A percentile compares a stretch with the other conserved stretches of the same genome.
Evolutionary conservation across 2,113 vertebrate genomes (phyloP).

Genomic region (Lutjanus erythropterus): DNA sequence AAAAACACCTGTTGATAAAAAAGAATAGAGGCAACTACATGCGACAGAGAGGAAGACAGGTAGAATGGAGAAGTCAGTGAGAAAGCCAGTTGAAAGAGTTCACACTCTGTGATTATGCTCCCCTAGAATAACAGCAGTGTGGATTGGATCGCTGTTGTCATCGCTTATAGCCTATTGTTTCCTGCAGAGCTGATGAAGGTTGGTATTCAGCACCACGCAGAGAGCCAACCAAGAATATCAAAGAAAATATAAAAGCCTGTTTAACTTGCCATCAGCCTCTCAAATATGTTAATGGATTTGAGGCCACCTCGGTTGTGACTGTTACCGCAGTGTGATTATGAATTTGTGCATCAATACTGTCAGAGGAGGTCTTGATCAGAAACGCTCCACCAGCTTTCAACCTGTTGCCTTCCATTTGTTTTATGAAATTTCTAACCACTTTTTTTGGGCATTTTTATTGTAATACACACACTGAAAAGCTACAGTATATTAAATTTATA

Average conservation of each 20-base stretch:
- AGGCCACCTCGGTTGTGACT: conserved; percentile 11
- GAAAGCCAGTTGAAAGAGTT: conserved; percentile 44
- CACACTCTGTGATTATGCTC: conserved; percentile 52
- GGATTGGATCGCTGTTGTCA: conserved; percentile 46
- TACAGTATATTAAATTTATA: not conserved
- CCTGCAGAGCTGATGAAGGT: conserved; percentile 52
- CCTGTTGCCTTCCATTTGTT: conserved; percentile 2
- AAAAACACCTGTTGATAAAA: conserved; percentile 2
- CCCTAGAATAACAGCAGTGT: conserved; percentile 34
- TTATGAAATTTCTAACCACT: not conserved
- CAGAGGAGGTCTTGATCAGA: conserved; percentile 15
- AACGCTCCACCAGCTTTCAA: conserved; percentile 16
- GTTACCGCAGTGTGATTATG: conserved; percentile 20
- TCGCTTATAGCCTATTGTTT: conserved; percentile 45
- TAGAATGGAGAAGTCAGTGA: conserved; percentile 18
- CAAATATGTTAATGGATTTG: conserved; percentile 32
- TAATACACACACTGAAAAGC: not conserved
- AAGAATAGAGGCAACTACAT: not conserved
- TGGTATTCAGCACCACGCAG: conserved; percentile 41
- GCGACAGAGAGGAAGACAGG: not conserved
- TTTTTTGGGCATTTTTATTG: not conserved
- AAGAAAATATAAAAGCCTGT: conserved; percentile 24
- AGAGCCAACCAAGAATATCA: conserved; percentile 48
- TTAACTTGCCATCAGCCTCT: conserved; percentile 34
- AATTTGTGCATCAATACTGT: conserved; percentile 20